A percentile compares a stretch with the other conserved stretches of the same genome.
Evolutionary conservation across 1,140 invertebrate genomes (phyloP).

Genomic region (Euwallacea fornicatus): DNA sequence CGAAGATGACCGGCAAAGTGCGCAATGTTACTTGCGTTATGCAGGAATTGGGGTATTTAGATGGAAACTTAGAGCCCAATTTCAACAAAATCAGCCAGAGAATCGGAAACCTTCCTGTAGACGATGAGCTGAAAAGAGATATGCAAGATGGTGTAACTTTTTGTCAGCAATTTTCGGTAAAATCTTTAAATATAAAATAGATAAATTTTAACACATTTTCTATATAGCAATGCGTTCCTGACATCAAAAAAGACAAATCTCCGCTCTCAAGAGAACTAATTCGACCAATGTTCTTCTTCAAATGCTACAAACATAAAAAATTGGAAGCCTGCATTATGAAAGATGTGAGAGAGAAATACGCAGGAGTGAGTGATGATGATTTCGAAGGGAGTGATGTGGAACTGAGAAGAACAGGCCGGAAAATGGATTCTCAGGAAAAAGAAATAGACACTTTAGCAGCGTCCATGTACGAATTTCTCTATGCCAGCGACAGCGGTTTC

Average conservation of each 20-base stretch:
- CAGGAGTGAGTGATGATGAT: slow-evolving; percentile 57
- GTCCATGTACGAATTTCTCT: slow-evolving; percentile 61
- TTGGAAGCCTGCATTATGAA: slow-evolving; percentile 70
- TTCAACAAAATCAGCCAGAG: slow-evolving; percentile 62
- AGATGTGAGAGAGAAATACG: slow-evolving; percentile 64
- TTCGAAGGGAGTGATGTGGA: slow-evolving; percentile 59
- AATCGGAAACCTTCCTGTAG: slow-evolving; percentile 61
- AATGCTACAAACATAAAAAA: slow-evolving; percentile 71
- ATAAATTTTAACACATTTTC: background rate
- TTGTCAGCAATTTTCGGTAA: slow-evolving; percentile 67
- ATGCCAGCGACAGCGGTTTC: slow-evolving; percentile 55
- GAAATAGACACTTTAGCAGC: slow-evolving; percentile 59
- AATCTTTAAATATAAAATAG: background rate
- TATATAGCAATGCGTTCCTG: slow-evolving; percentile 67
- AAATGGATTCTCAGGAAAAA: slow-evolving; percentile 50
- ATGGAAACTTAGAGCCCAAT: slow-evolving; percentile 65
- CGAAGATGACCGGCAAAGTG: slow-evolving; percentile 56
- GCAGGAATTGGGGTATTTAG: slow-evolving; percentile 68
- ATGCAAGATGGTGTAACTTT: slow-evolving; percentile 65
- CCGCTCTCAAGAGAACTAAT: slow-evolving; percentile 63
- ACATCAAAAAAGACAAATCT: slow-evolving; percentile 62
- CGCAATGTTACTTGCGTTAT: slow-evolving; percentile 67
- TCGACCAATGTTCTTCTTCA: slow-evolving; percentile 69
- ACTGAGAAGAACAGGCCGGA: slow-evolving; percentile 56
- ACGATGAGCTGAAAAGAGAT: slow-evolving; percentile 61